phyloP scores from a whole-genome alignment of 2,113 vertebrate genomes.

The Bos javanicus region DNA sequence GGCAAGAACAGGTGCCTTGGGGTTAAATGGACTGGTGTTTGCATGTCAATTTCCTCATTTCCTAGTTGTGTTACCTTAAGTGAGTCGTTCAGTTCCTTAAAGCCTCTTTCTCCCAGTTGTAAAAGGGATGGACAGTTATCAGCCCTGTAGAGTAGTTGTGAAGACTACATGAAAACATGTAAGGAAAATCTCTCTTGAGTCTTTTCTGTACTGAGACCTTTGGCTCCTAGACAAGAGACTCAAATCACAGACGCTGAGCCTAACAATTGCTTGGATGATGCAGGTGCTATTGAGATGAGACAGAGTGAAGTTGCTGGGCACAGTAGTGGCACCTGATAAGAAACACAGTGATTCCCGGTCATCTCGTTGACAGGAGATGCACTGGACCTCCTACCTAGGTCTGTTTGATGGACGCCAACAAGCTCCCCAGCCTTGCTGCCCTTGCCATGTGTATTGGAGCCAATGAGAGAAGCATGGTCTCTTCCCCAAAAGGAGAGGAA shows the following conservation, averaged over 20 bases:
- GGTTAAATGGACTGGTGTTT: not conserved
- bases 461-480: not conserved
- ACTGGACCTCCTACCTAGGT: not conserved
- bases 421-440: not conserved
- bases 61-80: not conserved
- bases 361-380: not conserved
- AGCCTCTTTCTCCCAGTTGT: not conserved
- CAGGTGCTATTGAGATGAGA: not conserved
- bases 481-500: not conserved
- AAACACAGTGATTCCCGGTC: not conserved
- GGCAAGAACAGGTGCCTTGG: not conserved
- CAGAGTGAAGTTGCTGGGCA: not conserved
- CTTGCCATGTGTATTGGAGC: not conserved
- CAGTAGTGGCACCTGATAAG: accelerated
- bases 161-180: not conserved
- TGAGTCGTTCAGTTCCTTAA: not conserved
- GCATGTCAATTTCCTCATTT: not conserved
- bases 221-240: not conserved
- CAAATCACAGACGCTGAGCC: not conserved
- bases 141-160: not conserved
- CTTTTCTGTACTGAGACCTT: not conserved
- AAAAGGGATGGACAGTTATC: not conserved
- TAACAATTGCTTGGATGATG: not conserved
- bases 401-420: not conserved
- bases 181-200: not conserved